A percentile compares a stretch with the other conserved stretches of the same genome.
Evolutionary conservation across 2,888 invertebrate species (phyloP).

Genomic region (Matsumyia berberina): DNA sequence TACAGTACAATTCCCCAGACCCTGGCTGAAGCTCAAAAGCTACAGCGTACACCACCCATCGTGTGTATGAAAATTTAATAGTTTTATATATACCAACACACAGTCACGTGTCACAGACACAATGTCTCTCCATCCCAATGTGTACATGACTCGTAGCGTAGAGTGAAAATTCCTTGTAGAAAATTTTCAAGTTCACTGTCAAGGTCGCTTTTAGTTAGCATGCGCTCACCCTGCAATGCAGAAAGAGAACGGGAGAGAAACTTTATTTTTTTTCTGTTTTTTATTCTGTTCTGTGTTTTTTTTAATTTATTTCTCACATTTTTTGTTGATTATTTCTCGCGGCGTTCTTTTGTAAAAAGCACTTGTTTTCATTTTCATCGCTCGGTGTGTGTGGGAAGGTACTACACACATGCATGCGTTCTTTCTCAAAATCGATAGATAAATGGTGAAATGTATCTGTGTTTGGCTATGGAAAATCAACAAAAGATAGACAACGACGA

Average conservation of each 20-base stretch:
- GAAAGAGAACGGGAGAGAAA: constrained; percentile 81
- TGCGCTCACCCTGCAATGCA: constrained; percentile 89
- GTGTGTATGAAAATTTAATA: constrained; percentile 15
- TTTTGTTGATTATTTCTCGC: constrained; percentile 44
- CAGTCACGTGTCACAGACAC: constrained; percentile 71
- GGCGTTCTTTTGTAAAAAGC: constrained; percentile 44
- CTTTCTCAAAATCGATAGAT: constrained; percentile 44
- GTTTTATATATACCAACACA: constrained; percentile 52
- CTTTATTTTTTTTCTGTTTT: constrained; percentile 26
- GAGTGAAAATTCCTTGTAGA: constrained; percentile 81
- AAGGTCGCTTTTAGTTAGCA: constrained; percentile 90
- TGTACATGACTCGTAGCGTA: constrained; percentile 71
- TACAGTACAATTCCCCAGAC: constrained; percentile 32
- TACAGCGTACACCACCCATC: constrained; percentile 4
- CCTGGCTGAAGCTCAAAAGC: constrained; percentile 47
- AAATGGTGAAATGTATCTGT: constrained; percentile 15
- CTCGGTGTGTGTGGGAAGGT: constrained; percentile 20
- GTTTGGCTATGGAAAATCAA: constrained; percentile 5
- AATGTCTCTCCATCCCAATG: constrained; percentile 61
- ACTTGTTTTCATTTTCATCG: constrained; percentile 68
- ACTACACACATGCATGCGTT: background rate
- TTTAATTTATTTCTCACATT: constrained; percentile 56
- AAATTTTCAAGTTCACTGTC: constrained; percentile 91
- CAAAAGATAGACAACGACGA: constrained; percentile 1
- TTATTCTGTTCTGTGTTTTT: constrained; percentile 31